Evolutionary conservation across 1,140 invertebrate genomes (phyloP).

Genomic region (Caerostris darwini): DNA sequence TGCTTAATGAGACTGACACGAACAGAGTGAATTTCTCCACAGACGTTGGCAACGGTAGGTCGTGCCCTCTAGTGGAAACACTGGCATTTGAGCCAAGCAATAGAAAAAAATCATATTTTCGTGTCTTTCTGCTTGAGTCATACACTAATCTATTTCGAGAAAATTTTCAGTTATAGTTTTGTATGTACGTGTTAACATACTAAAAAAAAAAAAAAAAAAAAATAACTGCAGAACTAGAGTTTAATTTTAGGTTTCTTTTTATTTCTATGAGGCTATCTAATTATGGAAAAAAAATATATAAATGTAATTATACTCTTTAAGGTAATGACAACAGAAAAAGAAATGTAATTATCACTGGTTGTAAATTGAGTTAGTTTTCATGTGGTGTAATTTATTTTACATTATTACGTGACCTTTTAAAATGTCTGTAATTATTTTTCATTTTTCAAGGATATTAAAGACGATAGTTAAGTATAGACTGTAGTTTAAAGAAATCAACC

Average conservation of each 20-base stretch:
- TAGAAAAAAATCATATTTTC: not conserved
- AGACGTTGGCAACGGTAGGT: slow-evolving; percentile 62
- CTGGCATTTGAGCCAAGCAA: slow-evolving; percentile 43
- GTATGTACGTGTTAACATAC: not conserved
- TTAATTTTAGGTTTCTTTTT: not conserved
- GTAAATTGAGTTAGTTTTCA: too few species aligned
- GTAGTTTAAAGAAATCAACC: too few species aligned
- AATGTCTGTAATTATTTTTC: too few species aligned
- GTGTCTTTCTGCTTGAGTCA: not conserved
- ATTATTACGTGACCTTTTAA: too few species aligned
- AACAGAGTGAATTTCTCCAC: slow-evolving; percentile 61
- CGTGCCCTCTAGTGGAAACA: not conserved
- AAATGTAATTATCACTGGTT: too few species aligned
- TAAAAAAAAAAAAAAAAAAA: not conserved
- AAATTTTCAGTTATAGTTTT: not conserved
- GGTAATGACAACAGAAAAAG: too few species aligned
- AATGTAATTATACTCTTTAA: not conserved
- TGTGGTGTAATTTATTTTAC: too few species aligned
- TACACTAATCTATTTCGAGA: not conserved
- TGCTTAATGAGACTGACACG: slow-evolving; percentile 65
- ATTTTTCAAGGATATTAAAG: too few species aligned
- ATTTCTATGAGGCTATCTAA: not conserved
- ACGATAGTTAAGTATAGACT: too few species aligned
- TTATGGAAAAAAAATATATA: not conserved
- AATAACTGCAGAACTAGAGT: not conserved